Evolutionary conservation across 2,113 vertebrate genomes (phyloP), one percentile per base, ranked within the genome.

Genomic region (Pseudolaguvia tuberculata): DNA sequence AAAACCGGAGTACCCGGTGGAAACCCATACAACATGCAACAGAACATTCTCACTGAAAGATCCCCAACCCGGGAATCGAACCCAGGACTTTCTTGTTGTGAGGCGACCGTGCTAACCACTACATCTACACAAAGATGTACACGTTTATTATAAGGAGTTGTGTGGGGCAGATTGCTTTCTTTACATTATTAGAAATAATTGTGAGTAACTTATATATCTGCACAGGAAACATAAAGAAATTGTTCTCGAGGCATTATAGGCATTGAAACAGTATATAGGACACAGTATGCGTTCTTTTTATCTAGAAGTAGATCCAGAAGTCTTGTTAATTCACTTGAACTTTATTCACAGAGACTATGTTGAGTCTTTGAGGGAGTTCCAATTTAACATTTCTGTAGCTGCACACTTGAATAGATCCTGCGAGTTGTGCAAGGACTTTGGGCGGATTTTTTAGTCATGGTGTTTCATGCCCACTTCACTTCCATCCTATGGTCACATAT

Each of bases 381-480:
- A 62, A 63, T 31, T 53, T 6, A 70, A 57, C 3, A 31, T 29
- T 6, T 57, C 25, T 75, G 42, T 45, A 48, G 51, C 52, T 67
- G 17, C n/a, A 51, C 56, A 69, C 27, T 18, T 42, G 66, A 61
- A 39, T 31, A 52, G 53, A 48, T 53, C n/a, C 42, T 31, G 68
- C 11, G 21, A 61, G 57, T 63, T 71, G 48, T 62, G 59, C 15
- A 39, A 47, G 48, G 55, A 70, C 48, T 62, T 70, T 63, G 35
- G 57, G 29, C 13, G 62, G 55, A 71, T 42, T 47, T 70, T 77
- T 70, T 51, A 61, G 31, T 45, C 56, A 62, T 53, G 21, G 48
- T 70, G 29, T 52, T 31, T 70, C 17, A 52, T 47, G 23, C 39
- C 39, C 45, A 31, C 39, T 67, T 31, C 25, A 57, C 62, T 57